A percentile compares a stretch with the other conserved stretches of the same genome.
Conservation (phyloP, 2,888 invertebrate genomes). For the Coleophora deauratella region DNA sequence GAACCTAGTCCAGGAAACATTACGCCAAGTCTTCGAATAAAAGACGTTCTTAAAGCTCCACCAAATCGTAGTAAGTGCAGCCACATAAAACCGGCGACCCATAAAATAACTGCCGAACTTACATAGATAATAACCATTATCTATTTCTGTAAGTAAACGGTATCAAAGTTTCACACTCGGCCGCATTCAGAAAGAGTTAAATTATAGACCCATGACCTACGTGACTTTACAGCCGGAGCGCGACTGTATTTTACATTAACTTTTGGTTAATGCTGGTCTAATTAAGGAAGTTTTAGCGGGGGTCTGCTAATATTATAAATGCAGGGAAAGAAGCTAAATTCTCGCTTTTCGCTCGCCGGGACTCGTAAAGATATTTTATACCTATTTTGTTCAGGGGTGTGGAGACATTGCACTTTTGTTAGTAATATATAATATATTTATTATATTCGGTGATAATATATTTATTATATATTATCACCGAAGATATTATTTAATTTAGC, state of each 20-base stretch:
- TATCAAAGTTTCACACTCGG: constrained; percentile 33
- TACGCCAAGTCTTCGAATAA: too few species aligned
- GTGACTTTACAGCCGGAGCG: constrained; percentile 50
- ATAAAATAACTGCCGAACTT: constrained; percentile 21
- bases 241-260: constrained; percentile 50
- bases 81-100: constrained; percentile 15
- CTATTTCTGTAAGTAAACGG: constrained; percentile 17
- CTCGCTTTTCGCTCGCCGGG: constrained; percentile 21
- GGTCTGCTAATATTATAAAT: constrained; percentile 56
- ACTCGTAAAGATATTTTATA: constrained; percentile 39
- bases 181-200: constrained; percentile 33
- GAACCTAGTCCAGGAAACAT: too few species aligned
- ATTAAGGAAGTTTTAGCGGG: constrained; percentile 47
- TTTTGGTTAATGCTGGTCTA: constrained; percentile 52
- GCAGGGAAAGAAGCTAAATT: constrained; percentile 46
- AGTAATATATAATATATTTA: not conserved
- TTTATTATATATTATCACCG: too few species aligned
- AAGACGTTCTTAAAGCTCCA: too few species aligned
- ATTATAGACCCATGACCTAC: constrained; percentile 39
- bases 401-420: not conserved
- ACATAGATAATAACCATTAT: constrained; percentile 9
- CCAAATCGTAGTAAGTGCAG: not conserved
- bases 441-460: too few species aligned
- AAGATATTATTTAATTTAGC: too few species aligned
- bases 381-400: not conserved